A percentile compares a stretch with the other conserved stretches of the same genome.
Conservation (phyloP, 2,113 vertebrate genomes). For the Mionectes macconnelli region DNA sequence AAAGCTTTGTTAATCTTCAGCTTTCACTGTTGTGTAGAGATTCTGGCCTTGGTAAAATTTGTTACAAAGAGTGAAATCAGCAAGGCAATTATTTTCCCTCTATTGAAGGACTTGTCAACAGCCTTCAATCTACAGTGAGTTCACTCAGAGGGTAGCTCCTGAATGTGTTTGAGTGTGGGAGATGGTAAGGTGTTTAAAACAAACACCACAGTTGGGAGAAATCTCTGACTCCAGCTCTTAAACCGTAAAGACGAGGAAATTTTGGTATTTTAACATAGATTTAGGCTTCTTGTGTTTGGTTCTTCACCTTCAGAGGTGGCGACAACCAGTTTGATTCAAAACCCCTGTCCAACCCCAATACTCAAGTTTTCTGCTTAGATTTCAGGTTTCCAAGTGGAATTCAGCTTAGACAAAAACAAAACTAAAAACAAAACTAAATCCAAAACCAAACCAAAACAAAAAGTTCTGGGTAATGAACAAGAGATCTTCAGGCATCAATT, state of each 20-base stretch:
- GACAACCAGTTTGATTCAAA: neutral
- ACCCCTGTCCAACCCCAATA: neutral
- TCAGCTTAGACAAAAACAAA: neutral
- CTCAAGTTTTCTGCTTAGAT: neutral
- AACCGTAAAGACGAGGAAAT: neutral
- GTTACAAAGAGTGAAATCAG: neutral
- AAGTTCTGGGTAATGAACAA: neutral
- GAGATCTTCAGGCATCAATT: neutral
- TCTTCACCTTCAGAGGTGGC: neutral
- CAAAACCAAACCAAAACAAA: too few species aligned
- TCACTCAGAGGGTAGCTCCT: neutral
- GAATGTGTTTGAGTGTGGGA: neutral
- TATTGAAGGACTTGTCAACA: neutral
- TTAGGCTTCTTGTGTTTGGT: neutral
- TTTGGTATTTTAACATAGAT: neutral
- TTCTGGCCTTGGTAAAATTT: neutral
- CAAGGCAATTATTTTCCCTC: neutral
- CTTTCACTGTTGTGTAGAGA: neutral
- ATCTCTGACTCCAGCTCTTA: neutral
- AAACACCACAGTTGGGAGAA: neutral
- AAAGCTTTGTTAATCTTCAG: neutral
- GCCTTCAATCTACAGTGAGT: neutral
- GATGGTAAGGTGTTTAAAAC: neutral
- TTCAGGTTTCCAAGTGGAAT: neutral
- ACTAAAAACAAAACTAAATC: neutral